Conservation (phyloP, 2,888 invertebrate species). For the Drosophila histrio region DNA sequence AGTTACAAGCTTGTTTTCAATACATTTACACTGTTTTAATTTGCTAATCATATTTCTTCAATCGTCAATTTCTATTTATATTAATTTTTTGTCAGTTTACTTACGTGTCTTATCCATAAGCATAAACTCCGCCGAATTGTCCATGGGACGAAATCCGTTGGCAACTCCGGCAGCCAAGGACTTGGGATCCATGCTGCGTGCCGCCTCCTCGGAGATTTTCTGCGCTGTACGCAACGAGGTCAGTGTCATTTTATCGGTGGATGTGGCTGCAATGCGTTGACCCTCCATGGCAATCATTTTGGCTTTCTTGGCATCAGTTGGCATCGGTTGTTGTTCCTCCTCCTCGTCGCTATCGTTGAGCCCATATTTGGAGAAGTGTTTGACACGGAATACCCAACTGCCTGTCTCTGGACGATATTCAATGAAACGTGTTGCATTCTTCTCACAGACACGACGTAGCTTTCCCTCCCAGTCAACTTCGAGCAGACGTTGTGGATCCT, state of each 20-base stretch:
- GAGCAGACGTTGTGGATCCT: constrained; percentile 90
- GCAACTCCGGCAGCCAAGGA: constrained; percentile 45
- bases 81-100: constrained; percentile 2
- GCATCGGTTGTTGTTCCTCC: constrained; percentile 86
- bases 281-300: constrained; percentile 67
- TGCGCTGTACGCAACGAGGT: constrained; percentile 65
- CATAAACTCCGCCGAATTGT: constrained; percentile 79
- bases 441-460: constrained; percentile 92
- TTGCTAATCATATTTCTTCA: no score
- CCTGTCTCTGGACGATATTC: constrained; percentile 98
- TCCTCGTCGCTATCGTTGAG: constrained; percentile 96
- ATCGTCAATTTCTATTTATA: not conserved
- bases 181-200: constrained; percentile 73
- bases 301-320: constrained; percentile 83
- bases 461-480: constrained; percentile 94
- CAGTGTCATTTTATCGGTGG: constrained; percentile 62
- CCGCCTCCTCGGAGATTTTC: constrained; percentile 70
- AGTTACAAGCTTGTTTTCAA: no score
- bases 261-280: constrained; percentile 22
- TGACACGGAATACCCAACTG: constrained; percentile 97
- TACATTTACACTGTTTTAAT: no score
- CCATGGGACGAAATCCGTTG: constrained; percentile 71
- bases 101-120: constrained; percentile 82
- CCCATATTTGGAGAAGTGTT: constrained; percentile 98
- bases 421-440: constrained; percentile 95